Evolutionary conservation across 2,797 vertebrate species (phyloP).

Genomic region (Dendrocincla fuliginosa): DNA sequence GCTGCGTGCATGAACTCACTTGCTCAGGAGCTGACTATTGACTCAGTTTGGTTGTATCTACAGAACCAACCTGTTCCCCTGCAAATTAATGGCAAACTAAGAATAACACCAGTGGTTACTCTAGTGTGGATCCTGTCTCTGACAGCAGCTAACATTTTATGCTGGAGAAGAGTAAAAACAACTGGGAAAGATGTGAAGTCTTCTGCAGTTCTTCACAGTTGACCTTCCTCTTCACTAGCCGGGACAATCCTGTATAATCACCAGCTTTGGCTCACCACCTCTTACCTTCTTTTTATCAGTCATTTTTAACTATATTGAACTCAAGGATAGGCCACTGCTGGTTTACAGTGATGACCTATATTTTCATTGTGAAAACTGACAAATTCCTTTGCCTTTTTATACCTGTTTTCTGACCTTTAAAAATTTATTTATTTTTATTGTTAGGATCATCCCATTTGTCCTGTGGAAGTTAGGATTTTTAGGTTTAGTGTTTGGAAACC

Average conservation of each 20-base stretch:
- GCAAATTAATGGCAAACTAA: neutral
- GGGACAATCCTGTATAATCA: neutral
- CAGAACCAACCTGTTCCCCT: neutral
- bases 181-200: neutral
- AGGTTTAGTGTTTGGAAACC: neutral
- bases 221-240: neutral
- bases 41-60: neutral
- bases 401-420: neutral
- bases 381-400: neutral
- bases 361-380: neutral
- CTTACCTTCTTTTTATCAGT: neutral
- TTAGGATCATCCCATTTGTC: neutral
- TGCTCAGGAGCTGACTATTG: neutral
- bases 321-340: neutral
- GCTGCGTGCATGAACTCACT: accelerated
- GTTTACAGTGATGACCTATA: neutral
- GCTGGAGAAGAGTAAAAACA: neutral
- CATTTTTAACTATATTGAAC: neutral
- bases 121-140: neutral
- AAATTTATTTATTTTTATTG: neutral
- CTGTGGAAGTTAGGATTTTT: neutral
- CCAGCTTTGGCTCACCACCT: neutral
- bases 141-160: neutral
- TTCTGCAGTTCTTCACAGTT: neutral
- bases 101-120: neutral